phyloP scores from a whole-genome alignment of 2,797 vertebrate genomes.

The Hapalemur alaotrensis region DNA sequence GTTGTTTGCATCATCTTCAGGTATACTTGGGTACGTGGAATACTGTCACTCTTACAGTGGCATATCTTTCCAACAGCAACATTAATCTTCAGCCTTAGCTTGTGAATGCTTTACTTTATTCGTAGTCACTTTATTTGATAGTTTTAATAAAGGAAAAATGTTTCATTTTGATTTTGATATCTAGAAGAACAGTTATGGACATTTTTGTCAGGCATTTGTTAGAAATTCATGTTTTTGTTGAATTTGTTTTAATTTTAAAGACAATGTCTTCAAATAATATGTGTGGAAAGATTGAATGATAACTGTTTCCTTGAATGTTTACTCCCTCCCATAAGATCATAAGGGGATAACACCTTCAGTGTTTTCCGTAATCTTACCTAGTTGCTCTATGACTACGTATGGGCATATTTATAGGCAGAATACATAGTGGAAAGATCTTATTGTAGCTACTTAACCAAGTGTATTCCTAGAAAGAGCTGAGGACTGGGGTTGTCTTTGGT shows the following conservation, averaged over 20 bases:
- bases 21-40: neutral
- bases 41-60: neutral
- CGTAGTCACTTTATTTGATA: neutral
- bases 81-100: constrained; percentile 10
- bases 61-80: neutral
- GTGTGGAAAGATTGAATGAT: neutral
- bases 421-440: neutral
- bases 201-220: neutral
- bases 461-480: neutral
- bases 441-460: neutral
- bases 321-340: neutral
- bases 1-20: constrained; percentile 30
- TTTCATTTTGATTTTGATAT: neutral
- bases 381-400: neutral
- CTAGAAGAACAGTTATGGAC: neutral
- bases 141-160: neutral
- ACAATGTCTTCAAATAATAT: neutral
- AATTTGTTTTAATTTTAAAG: constrained; percentile 25
- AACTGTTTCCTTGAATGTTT: constrained; percentile 9
- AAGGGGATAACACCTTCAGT: neutral
- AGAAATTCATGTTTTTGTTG: neutral
- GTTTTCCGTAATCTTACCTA: neutral
- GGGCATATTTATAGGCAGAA: neutral
- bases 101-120: neutral
- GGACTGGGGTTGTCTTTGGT: neutral